Base-by-base conservation (phyloP, 2,888 invertebrate genomes). In the Corbicula japonica region DNA sequence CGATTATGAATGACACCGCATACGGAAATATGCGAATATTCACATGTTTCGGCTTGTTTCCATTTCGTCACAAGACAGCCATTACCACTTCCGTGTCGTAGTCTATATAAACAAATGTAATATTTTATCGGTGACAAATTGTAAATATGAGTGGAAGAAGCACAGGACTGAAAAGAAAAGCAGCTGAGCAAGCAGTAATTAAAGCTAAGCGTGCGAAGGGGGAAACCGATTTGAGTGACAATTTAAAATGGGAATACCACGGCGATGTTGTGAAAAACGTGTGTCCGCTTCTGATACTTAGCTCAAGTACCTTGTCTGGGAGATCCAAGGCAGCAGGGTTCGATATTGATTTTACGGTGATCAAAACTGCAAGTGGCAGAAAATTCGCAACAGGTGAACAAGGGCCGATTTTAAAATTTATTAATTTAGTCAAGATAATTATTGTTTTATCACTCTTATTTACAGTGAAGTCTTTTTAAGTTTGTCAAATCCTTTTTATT, bases 141-240 rank as follows among this genome's bases (percentile, higher is more conserved):
- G n/a, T 23, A 38, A 72, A 21, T 23, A 87, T 87, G 87, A 82
- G 80, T 65, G 60, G 61, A n/a, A 70, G 87, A 58, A 52, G 70
- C 1, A 68, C 76, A 65, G 72, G 78, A 23, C 72, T 85, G 88
- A 96, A 96, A 88, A 96, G 97, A 94, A 96, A 96, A 93, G 96
- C 92, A 1, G 88, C 88, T 2, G 85, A 82, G 1, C 82, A 84
- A 28, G 83, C 89, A 0, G 89, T 80, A 41, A 32, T 79, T 18
- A 86, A 87, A 35, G 91, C 90, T 2, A 92, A 92, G 71, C 85
- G 87, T 46, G 89, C 89, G 0, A 86, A 85, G 34, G 91, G 91
- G n/a, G 92, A 91, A 73, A 91, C 92, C 1, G 89, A 91, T 52
- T 75, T 92, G 2, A 60, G 81, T 21, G 77, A 87, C 54, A 86